A percentile compares a stretch with the other conserved stretches of the same genome.
Conservation (phyloP, 2,888 invertebrate species). For the Polydrusus pterygomalis region DNA sequence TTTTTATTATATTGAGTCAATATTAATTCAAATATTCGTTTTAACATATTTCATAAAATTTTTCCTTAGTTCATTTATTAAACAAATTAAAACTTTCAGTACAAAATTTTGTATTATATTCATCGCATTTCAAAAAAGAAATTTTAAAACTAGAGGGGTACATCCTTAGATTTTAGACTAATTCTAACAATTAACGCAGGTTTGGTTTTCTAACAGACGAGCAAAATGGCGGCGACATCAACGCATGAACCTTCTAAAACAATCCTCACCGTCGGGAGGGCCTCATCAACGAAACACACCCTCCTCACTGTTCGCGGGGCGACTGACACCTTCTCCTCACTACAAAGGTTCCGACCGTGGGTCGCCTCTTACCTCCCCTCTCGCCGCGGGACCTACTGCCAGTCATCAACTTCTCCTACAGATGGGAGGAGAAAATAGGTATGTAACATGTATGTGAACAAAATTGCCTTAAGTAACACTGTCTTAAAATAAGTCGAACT, state of each 20-base stretch:
- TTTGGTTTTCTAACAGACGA: slow-evolving; percentile 99
- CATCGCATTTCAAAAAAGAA: too few relatives aligned
- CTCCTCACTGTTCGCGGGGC: slow-evolving; percentile 70
- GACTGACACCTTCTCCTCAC: slow-evolving; percentile 75
- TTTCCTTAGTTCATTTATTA: too few relatives aligned
- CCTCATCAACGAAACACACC: slow-evolving; percentile 65
- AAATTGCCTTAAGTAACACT: too few relatives aligned
- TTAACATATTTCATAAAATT: too few relatives aligned
- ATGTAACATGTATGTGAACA: background rate
- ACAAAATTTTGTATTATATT: too few relatives aligned
- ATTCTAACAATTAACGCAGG: slow-evolving; percentile 79
- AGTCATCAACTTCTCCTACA: slow-evolving; percentile 69
- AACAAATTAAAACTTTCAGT: too few relatives aligned
- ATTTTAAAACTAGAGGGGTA: background rate
- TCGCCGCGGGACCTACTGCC: slow-evolving; percentile 72
- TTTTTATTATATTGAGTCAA: too few relatives aligned
- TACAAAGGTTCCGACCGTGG: slow-evolving; percentile 80
- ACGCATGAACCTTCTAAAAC: slow-evolving; percentile 94
- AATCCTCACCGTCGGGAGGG: slow-evolving; percentile 74
- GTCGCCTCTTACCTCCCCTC: slow-evolving; percentile 75
- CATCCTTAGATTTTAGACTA: slow-evolving; percentile 39
- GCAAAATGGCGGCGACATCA: slow-evolving; percentile 98
- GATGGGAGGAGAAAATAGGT: slow-evolving; percentile 91
- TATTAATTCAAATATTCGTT: too few relatives aligned
- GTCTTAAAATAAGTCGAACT: background rate